A percentile compares a stretch with the other conserved stretches of the same genome.
phyloP scores from a whole-genome alignment of 1,140 invertebrate species.

The Plodia interpunctella region DNA sequence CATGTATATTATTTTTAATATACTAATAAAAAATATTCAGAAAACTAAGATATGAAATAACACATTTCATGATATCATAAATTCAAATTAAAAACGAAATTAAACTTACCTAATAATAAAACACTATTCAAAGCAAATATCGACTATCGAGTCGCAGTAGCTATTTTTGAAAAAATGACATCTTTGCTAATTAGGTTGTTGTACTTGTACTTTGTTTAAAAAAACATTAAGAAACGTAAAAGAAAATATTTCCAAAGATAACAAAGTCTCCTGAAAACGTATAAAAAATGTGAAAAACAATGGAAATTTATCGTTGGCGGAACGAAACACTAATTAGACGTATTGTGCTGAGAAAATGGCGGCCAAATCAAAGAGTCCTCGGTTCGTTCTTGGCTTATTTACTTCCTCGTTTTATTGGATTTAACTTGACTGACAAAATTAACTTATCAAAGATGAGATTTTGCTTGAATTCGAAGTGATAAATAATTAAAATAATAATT shows the following conservation, averaged over 20 bases:
- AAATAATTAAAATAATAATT: too few species aligned
- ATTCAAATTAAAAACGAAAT: too few species aligned
- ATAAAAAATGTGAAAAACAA: not conserved
- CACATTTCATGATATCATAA: too few species aligned
- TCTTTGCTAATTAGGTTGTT: too few species aligned
- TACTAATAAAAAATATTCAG: too few species aligned
- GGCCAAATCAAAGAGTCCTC: not conserved
- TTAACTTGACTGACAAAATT: constrained; percentile 5
- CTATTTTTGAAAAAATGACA: too few species aligned
- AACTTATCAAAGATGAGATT: not conserved
- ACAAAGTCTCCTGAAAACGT: not conserved
- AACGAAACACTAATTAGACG: constrained; percentile 1
- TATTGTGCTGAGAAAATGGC: not conserved
- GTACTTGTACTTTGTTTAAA: not conserved
- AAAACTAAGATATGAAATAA: too few species aligned
- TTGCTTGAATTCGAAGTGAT: not conserved
- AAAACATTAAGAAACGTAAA: not conserved
- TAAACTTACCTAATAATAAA: too few species aligned
- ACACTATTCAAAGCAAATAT: too few species aligned
- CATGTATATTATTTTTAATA: too few species aligned
- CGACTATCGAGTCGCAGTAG: too few species aligned
- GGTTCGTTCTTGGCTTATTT: not conserved
- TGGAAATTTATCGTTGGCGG: constrained; percentile 1
- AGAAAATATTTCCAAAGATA: not conserved
- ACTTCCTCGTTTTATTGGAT: not conserved